phyloP scores from a whole-genome alignment of 2,797 vertebrate species.

The Adrianichthys oophorus region DNA sequence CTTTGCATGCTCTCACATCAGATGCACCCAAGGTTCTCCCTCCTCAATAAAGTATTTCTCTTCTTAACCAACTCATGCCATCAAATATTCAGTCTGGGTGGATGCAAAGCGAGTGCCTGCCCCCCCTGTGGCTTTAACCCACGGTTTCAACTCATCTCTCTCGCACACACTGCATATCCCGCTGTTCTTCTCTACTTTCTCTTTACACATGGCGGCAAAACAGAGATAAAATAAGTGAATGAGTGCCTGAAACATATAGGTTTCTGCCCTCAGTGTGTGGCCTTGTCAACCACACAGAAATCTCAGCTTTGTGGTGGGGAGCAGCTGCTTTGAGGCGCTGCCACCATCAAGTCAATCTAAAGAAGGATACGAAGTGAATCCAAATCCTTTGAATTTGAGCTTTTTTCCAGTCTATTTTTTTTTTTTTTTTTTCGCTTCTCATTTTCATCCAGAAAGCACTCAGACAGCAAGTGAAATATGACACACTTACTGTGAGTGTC shows the following conservation, averaged over 20 bases:
- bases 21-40: slow-evolving; percentile 46
- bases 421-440: slow-evolving; percentile 13
- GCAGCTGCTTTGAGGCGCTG: slow-evolving; percentile 14
- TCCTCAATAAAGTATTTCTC: slow-evolving; percentile 26
- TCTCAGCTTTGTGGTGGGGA: slow-evolving; percentile 22
- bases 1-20: slow-evolving; percentile 49
- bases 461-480: not conserved
- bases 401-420: not conserved
- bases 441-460: not conserved
- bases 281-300: slow-evolving; percentile 49
- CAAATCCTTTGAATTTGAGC: slow-evolving; percentile 9
- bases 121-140: slow-evolving; percentile 27
- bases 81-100: slow-evolving; percentile 69
- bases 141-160: slow-evolving; percentile 35
- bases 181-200: slow-evolving; percentile 26
- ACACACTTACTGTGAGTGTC: slow-evolving; percentile 8
- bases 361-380: slow-evolving; percentile 17
- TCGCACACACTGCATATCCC: slow-evolving; percentile 13
- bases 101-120: slow-evolving; percentile 23
- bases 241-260: slow-evolving; percentile 48
- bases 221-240: slow-evolving; percentile 24
- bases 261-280: slow-evolving; percentile 11
- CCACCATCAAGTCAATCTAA: slow-evolving; percentile 13
- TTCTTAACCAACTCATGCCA: slow-evolving; percentile 35
- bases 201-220: slow-evolving; percentile 15